phyloP scores from a whole-genome alignment of 2,113 vertebrate genomes.

The Gorilla gorilla region DNA sequence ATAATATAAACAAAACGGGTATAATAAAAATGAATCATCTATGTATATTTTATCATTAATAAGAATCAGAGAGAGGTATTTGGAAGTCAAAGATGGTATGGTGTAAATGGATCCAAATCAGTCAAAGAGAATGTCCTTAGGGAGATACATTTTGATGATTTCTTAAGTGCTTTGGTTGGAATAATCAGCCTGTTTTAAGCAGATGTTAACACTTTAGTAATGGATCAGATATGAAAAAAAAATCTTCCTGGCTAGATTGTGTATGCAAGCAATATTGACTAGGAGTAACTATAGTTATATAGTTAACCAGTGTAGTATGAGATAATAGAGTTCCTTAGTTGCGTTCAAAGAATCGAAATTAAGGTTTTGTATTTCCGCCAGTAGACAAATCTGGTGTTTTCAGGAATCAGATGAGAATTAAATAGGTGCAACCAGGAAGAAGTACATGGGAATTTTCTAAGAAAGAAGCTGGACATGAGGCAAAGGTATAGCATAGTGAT shows the following conservation, averaged over 20 bases:
- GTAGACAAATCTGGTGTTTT: not conserved
- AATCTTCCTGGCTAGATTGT: not conserved
- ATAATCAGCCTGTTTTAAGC: not conserved
- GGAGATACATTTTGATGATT: not conserved
- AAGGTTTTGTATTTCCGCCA: not conserved
- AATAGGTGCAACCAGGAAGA: not conserved
- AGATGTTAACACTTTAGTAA: not conserved
- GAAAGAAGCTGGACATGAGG: not conserved
- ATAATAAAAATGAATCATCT: not conserved
- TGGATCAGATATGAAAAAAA: not conserved
- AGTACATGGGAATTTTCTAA: not conserved
- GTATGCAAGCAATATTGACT: not conserved
- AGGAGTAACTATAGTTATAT: not conserved
- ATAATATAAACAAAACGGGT: not conserved
- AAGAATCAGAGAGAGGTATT: not conserved
- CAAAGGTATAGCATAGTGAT: not conserved
- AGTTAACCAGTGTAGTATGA: not conserved
- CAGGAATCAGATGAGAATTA: not conserved
- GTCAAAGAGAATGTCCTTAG: not conserved
- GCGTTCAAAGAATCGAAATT: not conserved
- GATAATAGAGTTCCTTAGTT: not conserved
- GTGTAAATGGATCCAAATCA: not conserved
- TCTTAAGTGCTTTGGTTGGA: not conserved
- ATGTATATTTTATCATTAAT: not conserved
- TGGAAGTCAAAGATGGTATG: not conserved